Conservation (phyloP, 2,888 invertebrate species). For the Chydorus sphaericus region DNA sequence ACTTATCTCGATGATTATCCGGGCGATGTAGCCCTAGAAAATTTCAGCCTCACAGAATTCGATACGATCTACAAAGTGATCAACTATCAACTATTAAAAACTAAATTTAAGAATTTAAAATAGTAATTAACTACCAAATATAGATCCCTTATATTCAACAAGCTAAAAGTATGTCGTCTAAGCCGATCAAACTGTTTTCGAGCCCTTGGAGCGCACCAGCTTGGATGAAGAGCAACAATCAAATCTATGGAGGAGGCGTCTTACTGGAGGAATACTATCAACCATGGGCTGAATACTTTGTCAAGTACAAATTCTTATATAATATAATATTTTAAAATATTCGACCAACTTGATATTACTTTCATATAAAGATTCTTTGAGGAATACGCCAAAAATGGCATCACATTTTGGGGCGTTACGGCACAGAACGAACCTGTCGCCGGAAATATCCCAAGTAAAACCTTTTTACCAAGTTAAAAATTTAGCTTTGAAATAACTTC, state of each 20-base stretch:
- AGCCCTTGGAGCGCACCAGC: slow-evolving; percentile 39
- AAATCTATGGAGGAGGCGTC: slow-evolving; percentile 33
- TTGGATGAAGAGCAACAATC: slow-evolving; percentile 39
- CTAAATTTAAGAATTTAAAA: not conserved
- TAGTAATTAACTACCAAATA: not conserved
- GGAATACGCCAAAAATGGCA: slow-evolving; percentile 49
- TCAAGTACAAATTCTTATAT: slow-evolving; percentile 43
- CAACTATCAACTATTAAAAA: not conserved
- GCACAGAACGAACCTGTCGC: slow-evolving; percentile 75
- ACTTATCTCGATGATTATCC: slow-evolving; percentile 58
- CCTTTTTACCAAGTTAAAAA: not conserved
- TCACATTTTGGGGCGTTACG: slow-evolving; percentile 66
- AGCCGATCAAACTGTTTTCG: slow-evolving; percentile 30
- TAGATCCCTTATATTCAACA: slow-evolving; percentile 17
- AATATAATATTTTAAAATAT: not conserved
- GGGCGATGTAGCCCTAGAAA: slow-evolving; percentile 35
- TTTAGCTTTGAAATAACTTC: not conserved
- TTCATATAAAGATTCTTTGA: slow-evolving; percentile 49
- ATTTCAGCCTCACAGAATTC: slow-evolving; percentile 50
- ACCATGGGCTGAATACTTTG: slow-evolving; percentile 63
- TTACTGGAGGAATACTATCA: slow-evolving; percentile 45
- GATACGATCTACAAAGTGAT: slow-evolving; percentile 51
- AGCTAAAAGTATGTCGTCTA: slow-evolving; percentile 18
- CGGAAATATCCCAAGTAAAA: slow-evolving; percentile 37
- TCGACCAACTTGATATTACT: not conserved